These are phyloP conservation scores for Sapajus apella DNA, from an alignment of 2,113 vertebrate species.

Conservation along the genomic window DNA sequence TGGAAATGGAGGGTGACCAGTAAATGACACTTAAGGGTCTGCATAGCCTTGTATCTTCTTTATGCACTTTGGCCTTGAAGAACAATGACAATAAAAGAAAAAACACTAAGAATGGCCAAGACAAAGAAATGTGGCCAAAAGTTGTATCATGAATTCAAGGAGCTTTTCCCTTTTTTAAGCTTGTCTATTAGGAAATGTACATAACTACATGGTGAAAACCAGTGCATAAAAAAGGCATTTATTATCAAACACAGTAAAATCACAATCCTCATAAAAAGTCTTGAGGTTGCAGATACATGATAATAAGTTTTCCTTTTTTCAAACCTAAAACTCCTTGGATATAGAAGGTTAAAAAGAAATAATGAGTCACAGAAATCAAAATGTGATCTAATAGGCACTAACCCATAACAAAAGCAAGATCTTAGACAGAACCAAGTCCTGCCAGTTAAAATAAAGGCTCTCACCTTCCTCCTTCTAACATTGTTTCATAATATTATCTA, in stretches of 20 bases:
- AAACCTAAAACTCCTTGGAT: background rate
- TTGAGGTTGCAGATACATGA: background rate
- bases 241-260: background rate
- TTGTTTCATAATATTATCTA: background rate
- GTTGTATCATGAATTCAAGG: background rate
- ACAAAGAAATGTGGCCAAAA: background rate
- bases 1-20: background rate
- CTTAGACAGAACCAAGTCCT: background rate
- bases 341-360: background rate
- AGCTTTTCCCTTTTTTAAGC: background rate
- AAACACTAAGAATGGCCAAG: background rate
- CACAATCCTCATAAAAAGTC: background rate
- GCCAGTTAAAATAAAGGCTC: background rate
- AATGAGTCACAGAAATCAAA: background rate
- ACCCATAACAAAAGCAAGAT: background rate
- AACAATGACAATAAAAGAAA: background rate
- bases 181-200: background rate
- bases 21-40: conserved; percentile 32
- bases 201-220: background rate
- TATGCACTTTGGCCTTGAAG: background rate
- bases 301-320: background rate
- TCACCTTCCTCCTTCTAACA: background rate
- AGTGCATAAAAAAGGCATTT: background rate
- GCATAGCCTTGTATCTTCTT: background rate
- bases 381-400: background rate